Percentiles rank a stretch among this genome's conserved stretches.
Evolutionary conservation across 2,888 invertebrate species (phyloP).

Genomic region (Nemapogon koenigi): DNA sequence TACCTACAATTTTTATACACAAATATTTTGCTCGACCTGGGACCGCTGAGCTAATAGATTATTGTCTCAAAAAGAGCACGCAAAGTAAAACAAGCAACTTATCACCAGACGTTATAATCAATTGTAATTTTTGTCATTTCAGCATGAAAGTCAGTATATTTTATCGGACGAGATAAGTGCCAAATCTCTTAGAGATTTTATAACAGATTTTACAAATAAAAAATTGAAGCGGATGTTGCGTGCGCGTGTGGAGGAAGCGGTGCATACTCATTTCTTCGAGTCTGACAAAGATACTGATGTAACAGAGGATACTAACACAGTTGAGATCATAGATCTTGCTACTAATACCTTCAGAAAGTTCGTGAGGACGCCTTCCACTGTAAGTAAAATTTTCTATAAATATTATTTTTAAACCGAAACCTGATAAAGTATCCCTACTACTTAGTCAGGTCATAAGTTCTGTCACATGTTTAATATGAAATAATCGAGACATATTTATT

Average conservation of each 20-base stretch:
- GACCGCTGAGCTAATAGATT: no score
- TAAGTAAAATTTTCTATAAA: no score
- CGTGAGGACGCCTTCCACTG: slow-evolving; percentile 67
- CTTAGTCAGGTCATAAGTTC: no score
- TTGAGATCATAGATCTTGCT: slow-evolving; percentile 71
- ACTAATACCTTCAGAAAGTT: slow-evolving; percentile 69
- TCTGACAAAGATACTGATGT: slow-evolving; percentile 20
- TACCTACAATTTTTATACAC: no score
- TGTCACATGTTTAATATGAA: no score
- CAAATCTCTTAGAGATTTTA: slow-evolving; percentile 55
- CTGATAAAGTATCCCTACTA: no score
- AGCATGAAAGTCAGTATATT: slow-evolving; percentile 75
- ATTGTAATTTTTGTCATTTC: slow-evolving; percentile 25
- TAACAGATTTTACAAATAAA: slow-evolving; percentile 56
- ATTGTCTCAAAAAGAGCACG: no score
- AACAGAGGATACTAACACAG: slow-evolving; percentile 25
- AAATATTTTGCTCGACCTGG: no score
- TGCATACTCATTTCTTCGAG: slow-evolving; percentile 45
- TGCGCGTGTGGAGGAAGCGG: slow-evolving; percentile 34
- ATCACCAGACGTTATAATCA: no score
- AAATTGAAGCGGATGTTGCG: slow-evolving; percentile 42
- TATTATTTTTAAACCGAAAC: no score
- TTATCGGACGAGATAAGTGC: slow-evolving; percentile 59
- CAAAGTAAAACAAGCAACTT: no score
- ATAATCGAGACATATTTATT: no score